Base-by-base conservation (phyloP, 2,113 vertebrate genomes). In the Pseudonaja textilis region DNA sequence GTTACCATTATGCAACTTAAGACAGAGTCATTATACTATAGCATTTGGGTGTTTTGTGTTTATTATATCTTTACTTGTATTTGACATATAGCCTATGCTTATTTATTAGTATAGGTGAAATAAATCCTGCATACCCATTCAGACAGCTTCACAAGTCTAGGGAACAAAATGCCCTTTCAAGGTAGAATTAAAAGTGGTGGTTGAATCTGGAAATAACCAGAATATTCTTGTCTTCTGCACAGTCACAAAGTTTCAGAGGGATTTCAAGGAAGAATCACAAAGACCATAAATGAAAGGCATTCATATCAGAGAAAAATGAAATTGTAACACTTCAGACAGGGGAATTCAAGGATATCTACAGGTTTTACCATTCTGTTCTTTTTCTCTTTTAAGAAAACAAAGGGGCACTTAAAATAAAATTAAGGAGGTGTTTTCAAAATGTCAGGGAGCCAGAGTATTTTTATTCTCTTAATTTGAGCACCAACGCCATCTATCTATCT, bases 11-110 rank as follows among this genome's bases (percentile, higher is more conserved):
- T 20, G 0, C 52, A 87, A 52, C 87, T 56, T n/a, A 26, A 92
- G 50, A 34, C 61, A 89, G 89, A 25, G 39, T 47, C 50, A 29
- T 81, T 89, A 45, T 85, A 89, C 81, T 89, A 89, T 10, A 57
- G 64, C 45, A 42, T 92, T 92, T 92, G 52, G 64, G 64, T 92
- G 64, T 87, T 54, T 89, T 85, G 47, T 74, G 57, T 88, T 54
- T 89, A 47, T 22, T 81, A 39, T 81, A 55, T 42, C 50, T 39
- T 45, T 88, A 29, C 45, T 81, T 89, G 50, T 57, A 42, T 85
- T 89, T 74, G 91, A 85, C 87, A 81, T 25, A 26, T 56, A 81
- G 87, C 91, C 89, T 87, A 89, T 81, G 34, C 34, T n/a, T 74
- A 34, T 39, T 20, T 81, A 34, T 81, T 39, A 22, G 20, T 81